These are phyloP conservation scores for Armadillidium nasatum DNA, from an alignment of 1,140 invertebrate genomes.

Conservation along the genomic window DNA sequence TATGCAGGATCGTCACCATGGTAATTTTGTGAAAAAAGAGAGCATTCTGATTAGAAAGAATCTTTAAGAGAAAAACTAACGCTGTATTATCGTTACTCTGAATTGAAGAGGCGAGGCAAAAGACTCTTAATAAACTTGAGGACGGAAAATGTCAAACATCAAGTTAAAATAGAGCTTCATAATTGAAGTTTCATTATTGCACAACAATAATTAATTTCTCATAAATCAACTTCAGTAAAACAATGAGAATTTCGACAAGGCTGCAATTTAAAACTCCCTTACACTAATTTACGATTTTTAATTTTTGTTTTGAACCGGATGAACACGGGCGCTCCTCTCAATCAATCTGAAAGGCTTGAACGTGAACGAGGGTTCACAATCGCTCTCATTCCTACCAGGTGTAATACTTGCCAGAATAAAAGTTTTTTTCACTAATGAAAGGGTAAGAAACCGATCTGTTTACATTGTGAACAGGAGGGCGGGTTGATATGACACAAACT, in stretches of 20 bases:
- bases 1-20: too few relatives aligned
- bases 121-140: too few relatives aligned
- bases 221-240: too few relatives aligned
- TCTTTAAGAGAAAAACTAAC: too few relatives aligned
- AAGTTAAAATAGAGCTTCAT: too few relatives aligned
- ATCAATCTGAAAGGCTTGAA: not conserved
- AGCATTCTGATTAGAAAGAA: too few relatives aligned
- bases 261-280: not conserved
- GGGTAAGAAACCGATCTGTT: constrained; percentile 11
- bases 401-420: not conserved
- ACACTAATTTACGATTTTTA: not conserved
- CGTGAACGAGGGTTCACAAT: not conserved
- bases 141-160: too few relatives aligned
- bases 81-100: too few relatives aligned
- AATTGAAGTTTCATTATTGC: too few relatives aligned
- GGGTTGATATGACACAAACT: not conserved
- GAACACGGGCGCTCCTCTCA: not conserved
- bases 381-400: not conserved
- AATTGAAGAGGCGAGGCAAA: too few relatives aligned
- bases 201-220: too few relatives aligned
- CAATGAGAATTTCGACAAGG: not conserved
- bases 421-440: not conserved
- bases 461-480: constrained; percentile 1
- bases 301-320: constrained; percentile 8
- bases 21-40: too few relatives aligned